A percentile compares a stretch with the other conserved stretches of the same genome.
These are phyloP conservation scores for Hyperoplus lanceolatus DNA, from an alignment of 2,797 vertebrate genomes.

Conservation along the genomic window DNA sequence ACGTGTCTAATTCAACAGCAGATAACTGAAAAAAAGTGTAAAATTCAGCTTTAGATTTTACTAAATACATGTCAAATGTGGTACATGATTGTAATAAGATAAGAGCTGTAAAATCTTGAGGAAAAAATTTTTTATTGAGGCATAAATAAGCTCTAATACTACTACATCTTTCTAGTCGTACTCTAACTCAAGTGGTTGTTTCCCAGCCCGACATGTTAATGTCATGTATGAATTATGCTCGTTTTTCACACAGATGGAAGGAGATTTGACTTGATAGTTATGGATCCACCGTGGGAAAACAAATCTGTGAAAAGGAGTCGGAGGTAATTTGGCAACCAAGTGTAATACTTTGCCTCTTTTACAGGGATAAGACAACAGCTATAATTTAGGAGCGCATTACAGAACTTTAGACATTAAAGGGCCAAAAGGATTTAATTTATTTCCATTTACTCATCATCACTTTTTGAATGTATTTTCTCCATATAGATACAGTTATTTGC, in stretches of 20 bases:
- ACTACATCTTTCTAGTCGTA: conserved; percentile 2
- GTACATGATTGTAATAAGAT: background rate
- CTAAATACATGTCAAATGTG: background rate
- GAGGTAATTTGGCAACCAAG: conserved; percentile 79
- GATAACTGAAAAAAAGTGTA: background rate
- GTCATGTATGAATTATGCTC: conserved; percentile 17
- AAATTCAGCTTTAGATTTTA: background rate
- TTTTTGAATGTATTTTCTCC: background rate
- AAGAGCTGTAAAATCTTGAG: background rate
- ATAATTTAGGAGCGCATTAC: no score
- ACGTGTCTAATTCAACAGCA: background rate
- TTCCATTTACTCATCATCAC: background rate
- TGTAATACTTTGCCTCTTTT: no score
- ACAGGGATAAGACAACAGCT: no score
- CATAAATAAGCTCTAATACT: background rate
- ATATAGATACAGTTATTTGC: conserved; percentile 90
- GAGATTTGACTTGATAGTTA: conserved; percentile 91
- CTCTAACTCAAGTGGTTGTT: background rate
- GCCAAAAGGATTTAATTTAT: no score
- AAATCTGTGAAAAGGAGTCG: conserved; percentile 97
- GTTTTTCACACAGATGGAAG: conserved; percentile 84
- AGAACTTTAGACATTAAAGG: no score
- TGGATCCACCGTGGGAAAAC: conserved; percentile 98
- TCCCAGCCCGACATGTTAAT: background rate
- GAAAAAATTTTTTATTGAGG: background rate